Base-by-base conservation (phyloP, 64 coral and sea anemone species). In the Dendrophyllia cribrosa region DNA sequence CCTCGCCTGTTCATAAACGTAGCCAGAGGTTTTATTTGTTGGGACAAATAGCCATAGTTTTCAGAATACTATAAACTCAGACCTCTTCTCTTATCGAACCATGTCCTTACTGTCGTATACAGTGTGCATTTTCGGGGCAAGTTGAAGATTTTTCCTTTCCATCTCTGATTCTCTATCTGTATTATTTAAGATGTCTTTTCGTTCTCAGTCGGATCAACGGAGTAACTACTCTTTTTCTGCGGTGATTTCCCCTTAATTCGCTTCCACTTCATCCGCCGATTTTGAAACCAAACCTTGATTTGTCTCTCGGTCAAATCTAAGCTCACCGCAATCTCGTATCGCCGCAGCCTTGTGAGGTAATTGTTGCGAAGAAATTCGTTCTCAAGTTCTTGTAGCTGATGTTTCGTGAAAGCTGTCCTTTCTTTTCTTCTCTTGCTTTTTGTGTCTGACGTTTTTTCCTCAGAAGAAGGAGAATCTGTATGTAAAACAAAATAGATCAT, bases 221-320 rank as follows among this genome's bases (percentile, higher is more conserved):
- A 51, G n/a, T 51, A 84, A 51, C 4, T 84, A 13, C 45, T 50
- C 45, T 67, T 67, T 19, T 84, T 84, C 46, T 84, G 60, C 12
- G 64, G 45, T 1, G 61, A 59, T 20, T 84, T 66, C 9, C 91
- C 91, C 11, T 93, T 93, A 16, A 93, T 85, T 34, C 91, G 82
- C 19, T 93, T 93, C 91, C 91, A 93, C 61, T 93, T 93, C 91
- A 93, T 93, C 66, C 91, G 72, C 16, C 91, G 59, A 59, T 93
- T 93, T 75, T 93, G 91, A 75, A 93, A 93, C 91, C 91, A 93
- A 17, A 93, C 91, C 64, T 93, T 93, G 50, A 93, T 85, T 51
- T 93, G 91, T 77, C 91, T 77, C 43, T 93, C 91, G 1, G 91
- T 93, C 79, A 93, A 85, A 66, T 93, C 91, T 58, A 93, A 68